Conservation (phyloP, 2,113 vertebrate species). For the Parus major region DNA sequence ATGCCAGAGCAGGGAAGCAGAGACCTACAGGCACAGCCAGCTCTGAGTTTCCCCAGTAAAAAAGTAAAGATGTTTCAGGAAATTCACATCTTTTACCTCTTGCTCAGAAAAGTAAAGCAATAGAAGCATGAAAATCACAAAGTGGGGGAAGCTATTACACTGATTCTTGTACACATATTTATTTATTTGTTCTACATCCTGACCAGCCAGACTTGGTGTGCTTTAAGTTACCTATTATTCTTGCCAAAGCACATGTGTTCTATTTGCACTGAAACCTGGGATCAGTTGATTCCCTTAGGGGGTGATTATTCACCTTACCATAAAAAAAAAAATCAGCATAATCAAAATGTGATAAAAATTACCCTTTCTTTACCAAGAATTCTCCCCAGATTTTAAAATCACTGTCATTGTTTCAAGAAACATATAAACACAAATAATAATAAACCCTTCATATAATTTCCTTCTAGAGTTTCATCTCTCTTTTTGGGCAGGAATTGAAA, state of each 20-base stretch:
- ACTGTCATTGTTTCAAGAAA: background rate
- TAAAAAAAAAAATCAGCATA: background rate
- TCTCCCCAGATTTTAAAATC: background rate
- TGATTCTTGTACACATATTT: background rate
- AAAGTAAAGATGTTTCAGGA: background rate
- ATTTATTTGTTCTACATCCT: background rate
- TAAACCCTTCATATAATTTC: background rate
- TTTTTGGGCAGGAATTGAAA: background rate
- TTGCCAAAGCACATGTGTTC: accelerated
- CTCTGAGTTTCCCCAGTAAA: background rate
- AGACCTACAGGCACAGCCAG: background rate
- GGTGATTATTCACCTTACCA: background rate
- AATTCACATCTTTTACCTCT: background rate
- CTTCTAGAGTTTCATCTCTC: background rate
- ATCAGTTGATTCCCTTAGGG: background rate
- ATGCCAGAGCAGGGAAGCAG: background rate
- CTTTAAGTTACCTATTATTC: background rate
- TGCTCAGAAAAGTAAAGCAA: background rate
- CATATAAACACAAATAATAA: background rate
- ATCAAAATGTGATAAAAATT: background rate
- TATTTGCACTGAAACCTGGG: accelerated
- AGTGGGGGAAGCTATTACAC: background rate
- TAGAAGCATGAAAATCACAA: background rate
- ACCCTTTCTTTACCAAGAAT: background rate
- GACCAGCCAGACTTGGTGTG: background rate